Evolutionary conservation across 2,113 vertebrate species (phyloP).

Genomic region (Oncorhynchus keta): DNA sequence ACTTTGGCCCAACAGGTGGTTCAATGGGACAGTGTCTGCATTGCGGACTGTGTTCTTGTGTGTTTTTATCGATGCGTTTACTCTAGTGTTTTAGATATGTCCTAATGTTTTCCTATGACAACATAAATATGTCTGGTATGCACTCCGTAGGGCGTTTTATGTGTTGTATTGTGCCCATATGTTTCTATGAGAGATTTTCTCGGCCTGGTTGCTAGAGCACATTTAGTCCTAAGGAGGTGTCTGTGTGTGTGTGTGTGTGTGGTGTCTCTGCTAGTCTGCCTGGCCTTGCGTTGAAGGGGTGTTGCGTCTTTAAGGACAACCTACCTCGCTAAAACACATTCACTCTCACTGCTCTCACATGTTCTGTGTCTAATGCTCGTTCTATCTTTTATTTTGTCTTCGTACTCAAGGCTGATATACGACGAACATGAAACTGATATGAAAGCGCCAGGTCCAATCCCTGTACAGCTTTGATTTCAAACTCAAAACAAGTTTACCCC

Average conservation of each 20-base stretch:
- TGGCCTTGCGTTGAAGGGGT: slow-evolving; percentile 59
- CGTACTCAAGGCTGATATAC: neutral
- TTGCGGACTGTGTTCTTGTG: no score
- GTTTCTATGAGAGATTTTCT: slow-evolving; percentile 64
- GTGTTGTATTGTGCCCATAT: neutral
- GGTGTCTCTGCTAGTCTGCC: slow-evolving; percentile 36
- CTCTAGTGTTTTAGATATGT: no score
- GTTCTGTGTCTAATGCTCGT: neutral
- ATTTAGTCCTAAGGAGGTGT: slow-evolving; percentile 67
- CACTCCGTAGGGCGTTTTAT: neutral
- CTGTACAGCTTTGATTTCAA: no score
- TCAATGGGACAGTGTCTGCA: no score
- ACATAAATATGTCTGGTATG: no score
- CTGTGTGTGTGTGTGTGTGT: slow-evolving; percentile 49
- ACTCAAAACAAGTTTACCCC: no score
- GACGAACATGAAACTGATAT: neutral
- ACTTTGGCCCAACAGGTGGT: no score
- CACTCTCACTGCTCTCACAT: slow-evolving; percentile 41
- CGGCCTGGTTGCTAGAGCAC: slow-evolving; percentile 63
- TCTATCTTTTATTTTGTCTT: neutral
- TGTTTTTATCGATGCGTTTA: no score
- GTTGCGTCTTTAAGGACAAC: slow-evolving; percentile 69
- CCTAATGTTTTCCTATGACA: no score
- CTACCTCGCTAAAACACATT: slow-evolving; percentile 55
- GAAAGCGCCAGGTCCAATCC: no score